These are phyloP conservation scores for Polyommatus iphigenia DNA, from an alignment of 2,888 invertebrate species.

Conservation along the genomic window DNA sequence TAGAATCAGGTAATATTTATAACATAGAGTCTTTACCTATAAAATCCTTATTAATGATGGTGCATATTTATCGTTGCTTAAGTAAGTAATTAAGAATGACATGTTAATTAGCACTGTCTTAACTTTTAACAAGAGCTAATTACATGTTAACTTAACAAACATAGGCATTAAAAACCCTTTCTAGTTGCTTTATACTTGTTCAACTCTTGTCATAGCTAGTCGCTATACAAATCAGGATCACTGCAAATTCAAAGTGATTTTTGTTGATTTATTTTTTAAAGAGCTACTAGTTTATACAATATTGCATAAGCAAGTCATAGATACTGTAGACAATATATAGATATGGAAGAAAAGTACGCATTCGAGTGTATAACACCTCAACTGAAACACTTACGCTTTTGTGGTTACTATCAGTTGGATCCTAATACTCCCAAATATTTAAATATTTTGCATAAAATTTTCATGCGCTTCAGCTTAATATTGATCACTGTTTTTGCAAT, in stretches of 20 bases:
- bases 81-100: neutral
- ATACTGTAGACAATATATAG: neutral
- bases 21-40: slow-evolving; percentile 40
- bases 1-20: neutral
- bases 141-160: neutral
- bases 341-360: neutral
- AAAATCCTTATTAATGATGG: slow-evolving; percentile 54
- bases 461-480: slow-evolving; percentile 6
- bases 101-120: neutral
- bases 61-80: slow-evolving; percentile 41
- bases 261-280: too few species aligned
- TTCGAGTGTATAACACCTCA: neutral
- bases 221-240: neutral
- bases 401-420: neutral
- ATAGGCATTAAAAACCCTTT: neutral
- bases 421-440: neutral
- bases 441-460: slow-evolving; percentile 12
- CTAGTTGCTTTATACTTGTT: neutral
- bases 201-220: neutral
- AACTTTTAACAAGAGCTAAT: neutral
- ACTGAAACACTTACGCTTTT: neutral
- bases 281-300: too few species aligned
- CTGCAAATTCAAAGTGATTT: neutral
- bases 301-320: neutral
- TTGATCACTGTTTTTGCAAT: slow-evolving; percentile 4